Evolutionary conservation across 1,140 invertebrate genomes (phyloP), one percentile per base, ranked within the genome.

Genomic region (Holotrichia oblita): DNA sequence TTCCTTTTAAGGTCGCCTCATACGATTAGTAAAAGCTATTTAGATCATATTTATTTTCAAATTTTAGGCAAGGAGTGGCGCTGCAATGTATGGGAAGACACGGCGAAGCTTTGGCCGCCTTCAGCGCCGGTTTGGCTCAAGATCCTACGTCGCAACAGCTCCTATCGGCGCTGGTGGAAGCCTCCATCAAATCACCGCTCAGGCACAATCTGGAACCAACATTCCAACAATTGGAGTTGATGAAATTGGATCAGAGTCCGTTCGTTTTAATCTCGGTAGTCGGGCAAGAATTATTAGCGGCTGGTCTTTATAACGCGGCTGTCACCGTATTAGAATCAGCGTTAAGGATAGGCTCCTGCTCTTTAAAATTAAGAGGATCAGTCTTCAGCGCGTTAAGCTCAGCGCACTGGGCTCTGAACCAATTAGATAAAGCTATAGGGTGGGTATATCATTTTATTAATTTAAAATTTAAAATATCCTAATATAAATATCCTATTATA

Each of bases 361-460:
- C 96, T 61, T 88, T 98, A 0, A 99, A 99, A 87, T 87, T 99
- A 34, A 87, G 96, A 76, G 97, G 97, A 3, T 98, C 96, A 9
- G 97, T 99, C 0, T 98, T 98, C 87, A 98, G 97, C 55, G 97
- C 98, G 0, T 88, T 99, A 41, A 97, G 96, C 76, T 98, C 96
- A 76, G 97, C 97, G 0, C 97, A 98, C 87, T 99, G 98, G 97
- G 97, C 97, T 0, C 88, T 99, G 8, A 98, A 97, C 85, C 96
- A 96, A 81, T 89, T 98, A 72, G 97, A 99, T 84, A 97, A 98
- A 85, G 95, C 93, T 40, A 94, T 94, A 10, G 85, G 84, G 79
- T 83, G 78, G 80, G 78, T 44, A 44, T n/a, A n/a, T n/a, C n/a
- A n/a, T n/a, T n/a, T n/a, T n/a, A n/a, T n/a, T n/a, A n/a, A n/a